Evolutionary conservation across 1,140 invertebrate species (phyloP).

Genomic region (Cecropterus lyciades): DNA sequence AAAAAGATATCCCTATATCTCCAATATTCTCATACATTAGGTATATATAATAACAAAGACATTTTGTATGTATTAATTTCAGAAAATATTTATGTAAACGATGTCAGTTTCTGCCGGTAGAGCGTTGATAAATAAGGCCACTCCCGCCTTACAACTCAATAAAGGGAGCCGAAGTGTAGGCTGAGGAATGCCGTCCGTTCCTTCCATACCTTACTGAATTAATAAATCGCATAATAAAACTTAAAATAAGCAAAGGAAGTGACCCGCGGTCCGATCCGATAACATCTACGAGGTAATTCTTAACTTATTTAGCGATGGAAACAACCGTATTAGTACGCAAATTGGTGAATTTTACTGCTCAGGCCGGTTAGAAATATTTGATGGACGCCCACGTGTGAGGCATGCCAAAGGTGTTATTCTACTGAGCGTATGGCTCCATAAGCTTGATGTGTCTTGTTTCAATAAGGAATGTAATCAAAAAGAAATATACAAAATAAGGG

Average conservation of each 20-base stretch:
- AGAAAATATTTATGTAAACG: neutral
- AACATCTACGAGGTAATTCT: constrained; percentile 53
- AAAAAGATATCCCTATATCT: too few relatives aligned
- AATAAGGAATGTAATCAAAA: too few relatives aligned
- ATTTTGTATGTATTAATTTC: too few relatives aligned
- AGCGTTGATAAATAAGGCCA: constrained; percentile 22
- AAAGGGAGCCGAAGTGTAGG: constrained; percentile 26
- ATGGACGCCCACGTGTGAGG: constrained; percentile 35
- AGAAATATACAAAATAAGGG: too few relatives aligned
- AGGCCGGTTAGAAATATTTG: constrained; percentile 41
- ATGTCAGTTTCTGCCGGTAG: too few relatives aligned
- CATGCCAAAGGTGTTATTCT: constrained; percentile 11
- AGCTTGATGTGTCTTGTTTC: too few relatives aligned
- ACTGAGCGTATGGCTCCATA: too few relatives aligned
- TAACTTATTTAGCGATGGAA: constrained; percentile 48
- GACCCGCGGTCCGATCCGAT: constrained; percentile 43
- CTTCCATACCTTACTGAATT: constrained; percentile 31
- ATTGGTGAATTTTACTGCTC: constrained; percentile 48
- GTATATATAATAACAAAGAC: too few relatives aligned
- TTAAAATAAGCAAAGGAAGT: constrained; percentile 49
- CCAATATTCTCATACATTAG: too few relatives aligned
- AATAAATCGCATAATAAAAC: constrained; percentile 58
- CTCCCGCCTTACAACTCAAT: constrained; percentile 31
- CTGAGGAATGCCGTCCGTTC: constrained; percentile 45
- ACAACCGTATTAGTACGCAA: constrained; percentile 55